These are phyloP conservation scores for Blomia tropicalis DNA, from an alignment of 2,888 invertebrate species.

Conservation along the genomic window DNA sequence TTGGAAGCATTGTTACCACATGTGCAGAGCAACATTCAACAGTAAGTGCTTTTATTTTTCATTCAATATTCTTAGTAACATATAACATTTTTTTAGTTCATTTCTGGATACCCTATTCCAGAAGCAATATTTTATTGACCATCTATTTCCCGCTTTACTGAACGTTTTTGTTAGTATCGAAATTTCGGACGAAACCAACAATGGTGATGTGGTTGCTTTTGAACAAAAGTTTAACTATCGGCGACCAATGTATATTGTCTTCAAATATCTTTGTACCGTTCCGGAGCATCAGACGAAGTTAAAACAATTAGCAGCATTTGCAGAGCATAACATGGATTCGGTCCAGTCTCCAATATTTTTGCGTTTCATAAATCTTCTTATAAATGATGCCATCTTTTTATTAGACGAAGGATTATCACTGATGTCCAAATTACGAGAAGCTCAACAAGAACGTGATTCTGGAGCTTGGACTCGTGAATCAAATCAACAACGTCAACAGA, in stretches of 20 bases:
- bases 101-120: constrained; percentile 49
- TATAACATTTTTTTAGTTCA: not conserved
- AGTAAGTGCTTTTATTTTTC: not conserved
- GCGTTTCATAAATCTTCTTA: constrained; percentile 82
- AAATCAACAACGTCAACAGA: constrained; percentile 55
- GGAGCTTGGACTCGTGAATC: constrained; percentile 58
- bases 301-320: constrained; percentile 57
- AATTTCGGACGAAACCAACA: constrained; percentile 48
- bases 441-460: constrained; percentile 55
- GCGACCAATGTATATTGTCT: constrained; percentile 79
- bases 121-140: constrained; percentile 46
- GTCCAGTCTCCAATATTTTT: constrained; percentile 78
- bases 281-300: constrained; percentile 59
- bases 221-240: constrained; percentile 94
- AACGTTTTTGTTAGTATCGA: constrained; percentile 93
- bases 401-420: constrained; percentile 71
- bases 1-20: constrained; percentile 56
- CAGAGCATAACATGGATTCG: constrained; percentile 72
- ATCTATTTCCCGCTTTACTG: constrained; percentile 62
- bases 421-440: constrained; percentile 68
- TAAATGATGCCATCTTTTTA: constrained; percentile 91
- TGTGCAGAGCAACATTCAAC: constrained; percentile 1
- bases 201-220: constrained; percentile 77
- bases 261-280: constrained; percentile 76
- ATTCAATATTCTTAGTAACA: not conserved